Evolutionary conservation across 1,140 invertebrate genomes (phyloP).

Genomic region (Drosophila serrata): DNA sequence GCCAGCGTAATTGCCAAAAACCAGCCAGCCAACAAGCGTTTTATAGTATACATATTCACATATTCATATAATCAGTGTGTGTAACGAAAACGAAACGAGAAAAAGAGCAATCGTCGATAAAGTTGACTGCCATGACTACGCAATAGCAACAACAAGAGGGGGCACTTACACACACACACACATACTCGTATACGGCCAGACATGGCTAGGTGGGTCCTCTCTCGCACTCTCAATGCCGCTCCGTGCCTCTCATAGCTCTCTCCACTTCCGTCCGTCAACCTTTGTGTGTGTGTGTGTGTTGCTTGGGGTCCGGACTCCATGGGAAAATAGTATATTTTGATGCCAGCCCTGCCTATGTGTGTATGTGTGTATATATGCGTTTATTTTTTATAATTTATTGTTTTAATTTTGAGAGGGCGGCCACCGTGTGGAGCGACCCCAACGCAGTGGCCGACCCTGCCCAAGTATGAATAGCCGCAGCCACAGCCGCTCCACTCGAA

Average conservation of each 20-base stretch:
- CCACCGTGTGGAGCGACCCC: conserved; percentile 39
- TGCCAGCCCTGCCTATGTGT: conserved; percentile 21
- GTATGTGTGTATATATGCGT: conserved; percentile 32
- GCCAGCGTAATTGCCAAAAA: conserved; percentile 49
- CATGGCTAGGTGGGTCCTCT: conserved; percentile 42
- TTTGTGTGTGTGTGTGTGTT: conserved; percentile 29
- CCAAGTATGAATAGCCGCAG: conserved; percentile 20
- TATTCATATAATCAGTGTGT: conserved; percentile 76
- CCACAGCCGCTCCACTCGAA: conserved; percentile 16
- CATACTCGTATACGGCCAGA: conserved; percentile 13
- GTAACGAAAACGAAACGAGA: conserved; percentile 43
- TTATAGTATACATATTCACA: conserved; percentile 72
- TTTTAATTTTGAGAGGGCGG: conserved; percentile 70
- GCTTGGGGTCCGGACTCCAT: conserved; percentile 43
- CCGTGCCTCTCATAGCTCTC: conserved; percentile 46
- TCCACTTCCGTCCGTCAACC: conserved; percentile 39
- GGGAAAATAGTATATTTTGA: conserved; percentile 54
- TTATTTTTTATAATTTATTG: conserved; percentile 75
- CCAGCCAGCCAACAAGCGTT: conserved; percentile 52
- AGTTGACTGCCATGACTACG: conserved; percentile 81
- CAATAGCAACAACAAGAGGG: conserved; percentile 79
- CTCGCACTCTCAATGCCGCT: conserved; percentile 43
- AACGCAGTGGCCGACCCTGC: conserved; percentile 19
- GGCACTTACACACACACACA: conserved; percentile 33
- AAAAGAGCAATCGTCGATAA: conserved; percentile 74